phyloP scores from a whole-genome alignment of 2,888 invertebrate genomes.

The Drosophila kanekoi region DNA sequence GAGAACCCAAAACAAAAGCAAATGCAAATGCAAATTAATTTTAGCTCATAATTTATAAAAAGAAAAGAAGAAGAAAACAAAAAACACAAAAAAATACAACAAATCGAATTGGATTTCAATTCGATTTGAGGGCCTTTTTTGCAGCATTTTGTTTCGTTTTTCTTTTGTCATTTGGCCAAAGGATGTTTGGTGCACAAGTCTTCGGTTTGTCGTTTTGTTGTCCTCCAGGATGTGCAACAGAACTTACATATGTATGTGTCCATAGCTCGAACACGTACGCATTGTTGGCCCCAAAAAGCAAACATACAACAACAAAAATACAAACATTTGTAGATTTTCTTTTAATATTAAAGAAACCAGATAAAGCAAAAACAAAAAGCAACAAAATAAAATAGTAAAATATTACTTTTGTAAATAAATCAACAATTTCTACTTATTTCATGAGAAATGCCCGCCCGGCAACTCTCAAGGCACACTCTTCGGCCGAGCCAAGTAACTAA shows the following conservation, averaged over 20 bases:
- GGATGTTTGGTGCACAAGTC: conserved; percentile 41
- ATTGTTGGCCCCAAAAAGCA: conserved; percentile 45
- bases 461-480: not conserved
- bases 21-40: conserved; percentile 37
- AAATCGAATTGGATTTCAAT: conserved; percentile 15
- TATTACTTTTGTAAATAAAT: conserved; percentile 80
- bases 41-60: conserved; percentile 37
- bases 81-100: not conserved
- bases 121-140: conserved; percentile 14
- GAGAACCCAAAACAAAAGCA: conserved; percentile 7
- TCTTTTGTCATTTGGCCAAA: conserved; percentile 30
- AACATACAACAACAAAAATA: conserved; percentile 38
- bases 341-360: conserved; percentile 65
- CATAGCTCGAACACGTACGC: conserved; percentile 28
- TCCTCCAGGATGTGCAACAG: conserved; percentile 53
- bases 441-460: not conserved
- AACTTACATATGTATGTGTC: conserved; percentile 42
- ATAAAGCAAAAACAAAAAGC: conserved; percentile 35
- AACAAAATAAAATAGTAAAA: conserved; percentile 80
- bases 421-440: conserved; percentile 35
- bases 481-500: not conserved
- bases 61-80: not conserved
- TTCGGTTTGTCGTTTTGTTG: conserved; percentile 63
- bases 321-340: conserved; percentile 72
- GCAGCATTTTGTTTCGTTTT: conserved; percentile 45